phyloP scores from a whole-genome alignment of 92 coral and sea anemone species.

The Metridium senile region DNA sequence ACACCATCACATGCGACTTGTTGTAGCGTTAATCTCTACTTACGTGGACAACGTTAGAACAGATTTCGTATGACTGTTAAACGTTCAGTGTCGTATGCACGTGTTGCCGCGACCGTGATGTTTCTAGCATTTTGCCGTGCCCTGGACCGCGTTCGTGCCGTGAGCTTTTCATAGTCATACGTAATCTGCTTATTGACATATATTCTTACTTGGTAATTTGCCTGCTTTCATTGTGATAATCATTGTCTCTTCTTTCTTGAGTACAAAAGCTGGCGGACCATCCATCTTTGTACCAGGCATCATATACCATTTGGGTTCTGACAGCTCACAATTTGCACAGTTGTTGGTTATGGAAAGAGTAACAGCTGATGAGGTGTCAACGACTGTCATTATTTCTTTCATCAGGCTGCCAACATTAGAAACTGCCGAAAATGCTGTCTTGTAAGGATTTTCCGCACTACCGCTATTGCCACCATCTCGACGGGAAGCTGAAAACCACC shows the following conservation, averaged over 20 bases:
- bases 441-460: neutral
- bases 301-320: slow-evolving; percentile 1
- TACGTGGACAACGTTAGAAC: too few relatives aligned
- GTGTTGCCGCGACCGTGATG: too few relatives aligned
- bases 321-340: neutral
- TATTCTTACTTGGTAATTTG: neutral
- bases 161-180: too few relatives aligned
- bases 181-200: neutral
- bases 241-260: slow-evolving; percentile 3
- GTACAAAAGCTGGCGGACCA: neutral
- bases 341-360: slow-evolving; percentile 2
- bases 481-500: neutral
- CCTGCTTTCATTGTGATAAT: neutral
- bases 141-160: too few relatives aligned
- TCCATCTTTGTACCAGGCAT: slow-evolving; percentile 7
- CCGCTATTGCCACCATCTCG: neutral
- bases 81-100: too few relatives aligned
- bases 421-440: neutral
- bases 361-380: neutral
- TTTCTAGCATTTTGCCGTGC: too few relatives aligned
- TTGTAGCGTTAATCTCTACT: too few relatives aligned
- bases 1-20: too few relatives aligned
- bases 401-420: slow-evolving; percentile 2
- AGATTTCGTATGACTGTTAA: too few relatives aligned
- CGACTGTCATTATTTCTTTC: neutral